A percentile compares a stretch with the other conserved stretches of the same genome.
phyloP scores from a whole-genome alignment of 2,888 invertebrate species.

The Gastracanthus pulcherrimus region DNA sequence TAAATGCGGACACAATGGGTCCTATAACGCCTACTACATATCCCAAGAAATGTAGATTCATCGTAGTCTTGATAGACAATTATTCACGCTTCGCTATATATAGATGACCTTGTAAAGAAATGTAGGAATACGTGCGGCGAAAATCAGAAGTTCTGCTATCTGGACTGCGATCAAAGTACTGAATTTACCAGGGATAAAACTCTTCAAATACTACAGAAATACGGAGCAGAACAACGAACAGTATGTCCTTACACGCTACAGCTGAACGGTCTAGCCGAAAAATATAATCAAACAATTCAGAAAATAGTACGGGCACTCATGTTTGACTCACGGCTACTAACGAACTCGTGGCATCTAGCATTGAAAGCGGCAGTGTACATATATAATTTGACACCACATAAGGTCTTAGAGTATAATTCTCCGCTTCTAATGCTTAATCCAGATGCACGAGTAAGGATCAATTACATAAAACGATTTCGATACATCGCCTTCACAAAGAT shows the following conservation, averaged over 20 bases:
- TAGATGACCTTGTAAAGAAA: neutral
- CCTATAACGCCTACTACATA: slow-evolving; percentile 54
- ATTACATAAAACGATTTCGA: too few relatives aligned
- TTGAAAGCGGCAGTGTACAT: slow-evolving; percentile 57
- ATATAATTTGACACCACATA: slow-evolving; percentile 60
- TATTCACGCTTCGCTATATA: neutral
- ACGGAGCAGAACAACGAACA: slow-evolving; percentile 29
- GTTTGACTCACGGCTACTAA: slow-evolving; percentile 52
- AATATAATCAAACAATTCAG: slow-evolving; percentile 56
- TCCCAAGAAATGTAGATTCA: slow-evolving; percentile 52
- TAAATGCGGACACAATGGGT: too few relatives aligned
- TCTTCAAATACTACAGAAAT: slow-evolving; percentile 28
- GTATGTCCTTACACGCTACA: slow-evolving; percentile 21
- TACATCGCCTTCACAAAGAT: too few relatives aligned
- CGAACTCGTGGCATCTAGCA: slow-evolving; percentile 59
- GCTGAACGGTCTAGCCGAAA: slow-evolving; percentile 55
- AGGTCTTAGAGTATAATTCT: slow-evolving; percentile 42
- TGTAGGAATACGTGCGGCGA: neutral
- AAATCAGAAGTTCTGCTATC: too few relatives aligned
- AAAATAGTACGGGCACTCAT: slow-evolving; percentile 45
- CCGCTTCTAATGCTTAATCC: slow-evolving; percentile 49
- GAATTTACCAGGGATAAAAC: neutral
- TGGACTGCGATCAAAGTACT: too few relatives aligned
- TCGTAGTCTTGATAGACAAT: slow-evolving; percentile 52
- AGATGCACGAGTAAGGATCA: neutral